phyloP scores from a whole-genome alignment of 2,888 invertebrate species.

The Hetaerina titia region DNA sequence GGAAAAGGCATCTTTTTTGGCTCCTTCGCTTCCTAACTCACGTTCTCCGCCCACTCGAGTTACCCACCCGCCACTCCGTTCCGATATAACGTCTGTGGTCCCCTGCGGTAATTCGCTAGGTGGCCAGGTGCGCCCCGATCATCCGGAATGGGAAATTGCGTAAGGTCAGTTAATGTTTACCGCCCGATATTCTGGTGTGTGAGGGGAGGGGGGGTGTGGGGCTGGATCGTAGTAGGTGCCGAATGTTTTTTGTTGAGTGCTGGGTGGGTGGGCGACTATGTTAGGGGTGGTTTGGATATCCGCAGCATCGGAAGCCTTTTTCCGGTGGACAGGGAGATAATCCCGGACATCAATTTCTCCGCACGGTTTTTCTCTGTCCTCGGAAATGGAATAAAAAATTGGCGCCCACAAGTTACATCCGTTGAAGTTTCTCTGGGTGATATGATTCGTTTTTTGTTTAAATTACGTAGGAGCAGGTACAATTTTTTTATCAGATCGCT shows the following conservation, averaged over 20 bases:
- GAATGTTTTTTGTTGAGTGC: background rate
- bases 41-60: background rate
- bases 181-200: background rate
- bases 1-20: background rate
- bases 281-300: background rate
- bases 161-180: constrained; percentile 59
- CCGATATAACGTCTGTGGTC: background rate
- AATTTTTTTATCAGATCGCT: background rate
- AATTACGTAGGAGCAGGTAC: background rate
- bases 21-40: background rate
- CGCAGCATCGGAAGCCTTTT: background rate
- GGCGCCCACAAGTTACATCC: background rate
- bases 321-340: background rate
- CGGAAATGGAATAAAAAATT: background rate
- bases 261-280: background rate
- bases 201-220: background rate
- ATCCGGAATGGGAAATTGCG: constrained; percentile 18
- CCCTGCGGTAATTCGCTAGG: background rate
- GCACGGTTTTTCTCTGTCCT: background rate
- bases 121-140: constrained; percentile 31
- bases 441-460: background rate
- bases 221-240: background rate
- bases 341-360: background rate
- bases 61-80: background rate
- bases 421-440: too few relatives aligned